Percentiles rank a stretch among this genome's conserved stretches.
These are phyloP conservation scores for Dione juno DNA, from an alignment of 2,888 invertebrate species.

Conservation along the genomic window DNA sequence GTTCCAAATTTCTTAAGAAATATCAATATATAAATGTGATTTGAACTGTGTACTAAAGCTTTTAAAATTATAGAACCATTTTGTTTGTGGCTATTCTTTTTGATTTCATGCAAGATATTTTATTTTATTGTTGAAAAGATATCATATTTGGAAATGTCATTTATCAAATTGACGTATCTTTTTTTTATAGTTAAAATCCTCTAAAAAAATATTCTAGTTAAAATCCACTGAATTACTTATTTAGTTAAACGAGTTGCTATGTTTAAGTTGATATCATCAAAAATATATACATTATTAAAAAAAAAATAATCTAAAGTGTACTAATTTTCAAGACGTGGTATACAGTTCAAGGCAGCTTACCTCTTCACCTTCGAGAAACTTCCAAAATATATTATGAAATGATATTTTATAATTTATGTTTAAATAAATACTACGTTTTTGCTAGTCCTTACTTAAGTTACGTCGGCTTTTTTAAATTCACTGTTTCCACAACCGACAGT, in stretches of 20 bases:
- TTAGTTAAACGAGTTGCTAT: not conserved
- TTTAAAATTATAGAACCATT: not conserved
- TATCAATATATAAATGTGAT: not conserved
- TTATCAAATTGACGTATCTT: not conserved
- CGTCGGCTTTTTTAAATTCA: slow-evolving; percentile 46
- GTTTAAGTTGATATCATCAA: too few species aligned
- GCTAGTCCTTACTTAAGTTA: slow-evolving; percentile 64
- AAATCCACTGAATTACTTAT: too few species aligned
- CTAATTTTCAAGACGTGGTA: not conserved
- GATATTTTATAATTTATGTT: slow-evolving; percentile 20
- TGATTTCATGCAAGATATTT: too few species aligned
- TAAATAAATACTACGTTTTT: slow-evolving; percentile 55
- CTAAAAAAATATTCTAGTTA: too few species aligned
- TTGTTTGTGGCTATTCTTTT: not conserved
- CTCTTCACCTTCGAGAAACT: slow-evolving; percentile 2
- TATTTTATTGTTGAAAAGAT: too few species aligned
- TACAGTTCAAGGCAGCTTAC: not conserved
- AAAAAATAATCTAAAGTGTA: not conserved
- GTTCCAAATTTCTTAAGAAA: slow-evolving; percentile 2
- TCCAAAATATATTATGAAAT: slow-evolving; percentile 25
- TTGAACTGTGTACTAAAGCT: too few species aligned
- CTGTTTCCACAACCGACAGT: slow-evolving; percentile 39
- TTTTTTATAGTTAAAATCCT: too few species aligned
- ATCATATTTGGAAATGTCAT: too few species aligned
- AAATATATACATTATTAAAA: not conserved